A percentile compares a stretch with the other conserved stretches of the same genome.
These are phyloP conservation scores for Stylophora pistillata DNA, from an alignment of 64 coral and sea anemone genomes.

Conservation along the genomic window DNA sequence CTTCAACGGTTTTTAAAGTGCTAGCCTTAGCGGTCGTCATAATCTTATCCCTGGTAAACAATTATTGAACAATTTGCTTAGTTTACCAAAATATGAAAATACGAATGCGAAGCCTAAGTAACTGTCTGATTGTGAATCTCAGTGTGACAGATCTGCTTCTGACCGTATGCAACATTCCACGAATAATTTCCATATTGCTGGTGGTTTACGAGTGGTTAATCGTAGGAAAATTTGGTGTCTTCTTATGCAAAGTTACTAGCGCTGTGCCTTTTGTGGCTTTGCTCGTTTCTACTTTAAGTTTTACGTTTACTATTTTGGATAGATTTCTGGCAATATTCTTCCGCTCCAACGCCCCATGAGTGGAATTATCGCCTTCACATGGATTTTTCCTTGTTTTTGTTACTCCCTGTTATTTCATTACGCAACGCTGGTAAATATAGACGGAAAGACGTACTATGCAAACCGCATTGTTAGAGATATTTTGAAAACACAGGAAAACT, in stretches of 20 bases:
- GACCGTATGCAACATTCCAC: slow-evolving; percentile 58
- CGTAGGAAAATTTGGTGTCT: not conserved
- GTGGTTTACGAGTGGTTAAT: slow-evolving; percentile 41
- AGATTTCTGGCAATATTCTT: slow-evolving; percentile 27
- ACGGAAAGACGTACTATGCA: not conserved
- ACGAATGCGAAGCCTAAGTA: slow-evolving; percentile 44
- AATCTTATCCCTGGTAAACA: not conserved
- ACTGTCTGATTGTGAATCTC: slow-evolving; percentile 67
- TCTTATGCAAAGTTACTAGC: slow-evolving; percentile 40
- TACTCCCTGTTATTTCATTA: slow-evolving; percentile 32
- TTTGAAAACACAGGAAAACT: not conserved
- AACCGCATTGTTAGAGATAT: not conserved
- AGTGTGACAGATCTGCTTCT: slow-evolving; percentile 53
- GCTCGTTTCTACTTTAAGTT: slow-evolving; percentile 12
- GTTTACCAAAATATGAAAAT: slow-evolving; percentile 47
- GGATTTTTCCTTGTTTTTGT: slow-evolving; percentile 11
- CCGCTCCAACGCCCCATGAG: not conserved
- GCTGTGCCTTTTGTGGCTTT: not conserved
- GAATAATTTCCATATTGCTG: slow-evolving; percentile 37
- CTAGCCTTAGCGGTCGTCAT: not conserved
- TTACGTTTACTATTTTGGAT: slow-evolving; percentile 1
- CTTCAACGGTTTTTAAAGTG: not conserved
- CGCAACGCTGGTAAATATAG: not conserved
- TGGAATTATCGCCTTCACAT: not conserved
- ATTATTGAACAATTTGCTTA: slow-evolving; percentile 36